Base-by-base conservation (phyloP, 30 jellyfish, hydroid and myxozoan genomes). In the Aurelia sp. region DNA sequence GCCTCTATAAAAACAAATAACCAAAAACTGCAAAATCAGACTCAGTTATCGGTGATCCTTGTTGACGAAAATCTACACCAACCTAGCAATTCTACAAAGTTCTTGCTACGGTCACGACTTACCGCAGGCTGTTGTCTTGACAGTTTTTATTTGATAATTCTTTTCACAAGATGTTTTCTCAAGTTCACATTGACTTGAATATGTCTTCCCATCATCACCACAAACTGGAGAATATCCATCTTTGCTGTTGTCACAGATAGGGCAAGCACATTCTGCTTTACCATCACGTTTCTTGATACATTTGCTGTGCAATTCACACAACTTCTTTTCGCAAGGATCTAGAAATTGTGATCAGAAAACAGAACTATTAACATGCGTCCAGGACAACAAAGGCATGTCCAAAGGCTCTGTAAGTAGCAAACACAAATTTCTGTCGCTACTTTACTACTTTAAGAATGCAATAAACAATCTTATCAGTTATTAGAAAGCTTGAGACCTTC, bases 151-250 rank as follows among this genome's bases (percentile, higher is more conserved):
- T 16, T 66, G 16, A 73, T 76, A 55, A 22, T 80, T 74, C 67
- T 41, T 30, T 52, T 76, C 18, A 71, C 98, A 93, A 13, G 92
- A 27, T 31, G 21, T 63, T 13, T 21, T 50, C 81, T 72, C 63
- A 71, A 95, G 53, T 21, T 89, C 84, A 70, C 99, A 95, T 58
- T 67, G 74, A 74, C 69, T 87, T 5, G 96, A 97, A 80, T 81
- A 95, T 51, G 99, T 87, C 35, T 40, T 52, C 53, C 96, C 96
- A 80, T 95, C 91, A 63, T 91, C 88, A 44, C 97, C 97, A 80
- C 99, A 95, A 15, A 89, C 96, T 15, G 88, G 96, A 52, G 67
- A 40, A 58, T 75, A 95, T 3, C 2, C 31, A 1, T 63, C 62
- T 18, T 74, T 60, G 13, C 33, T 27, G 50, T 24, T 61, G 31